Evolutionary conservation across 2,113 vertebrate species (phyloP), one percentile per base, ranked within the genome.

Genomic region (Ginglymostoma cirratum): DNA sequence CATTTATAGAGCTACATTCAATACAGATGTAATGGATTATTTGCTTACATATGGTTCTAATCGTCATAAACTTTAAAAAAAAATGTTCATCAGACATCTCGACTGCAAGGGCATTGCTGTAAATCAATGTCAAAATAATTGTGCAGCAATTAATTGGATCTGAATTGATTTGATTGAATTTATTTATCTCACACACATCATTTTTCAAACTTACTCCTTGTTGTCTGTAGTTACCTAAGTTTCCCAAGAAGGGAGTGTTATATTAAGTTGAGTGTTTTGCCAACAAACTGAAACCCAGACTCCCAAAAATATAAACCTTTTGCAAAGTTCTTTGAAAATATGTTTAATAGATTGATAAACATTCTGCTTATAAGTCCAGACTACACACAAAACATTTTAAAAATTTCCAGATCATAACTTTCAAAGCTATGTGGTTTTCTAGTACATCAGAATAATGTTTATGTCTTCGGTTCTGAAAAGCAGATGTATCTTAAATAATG

Each of bases 321-420:
- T 30, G 38, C 24, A 48, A 52, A 72, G 72, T 67, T 72, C 94
- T 95, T 95, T 95, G 94, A 95, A 76, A 95, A 95, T 30, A 76
- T 95, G 94, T 95, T 95, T 95, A 95, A 95, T 95, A 72, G 94
- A 95, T 24, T 76, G 94, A 95, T 95, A 95, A 95, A 95, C 94
- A 95, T 72, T 95, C 69, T 95, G 42, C 67, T 95, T 95, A 17
- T 52, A 95, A 95, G 42, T 76, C 69, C 94, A 95, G 94, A 95
- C 38, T 95, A 48, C 45, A 95, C 69, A 76, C 69, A 72, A 70
- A 95, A 76, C 42, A 95, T 95, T 72, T 76, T 7, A 95, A 95
- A 70, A 24, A 95, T 76, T 48, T 95, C 94, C 94, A 95, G 94
- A 95, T 70, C 67, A 38, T 93, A 66, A 66, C 34, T 93, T 93